phyloP scores from a whole-genome alignment of 2,888 invertebrate genomes.

The Amphipoea oculea region DNA sequence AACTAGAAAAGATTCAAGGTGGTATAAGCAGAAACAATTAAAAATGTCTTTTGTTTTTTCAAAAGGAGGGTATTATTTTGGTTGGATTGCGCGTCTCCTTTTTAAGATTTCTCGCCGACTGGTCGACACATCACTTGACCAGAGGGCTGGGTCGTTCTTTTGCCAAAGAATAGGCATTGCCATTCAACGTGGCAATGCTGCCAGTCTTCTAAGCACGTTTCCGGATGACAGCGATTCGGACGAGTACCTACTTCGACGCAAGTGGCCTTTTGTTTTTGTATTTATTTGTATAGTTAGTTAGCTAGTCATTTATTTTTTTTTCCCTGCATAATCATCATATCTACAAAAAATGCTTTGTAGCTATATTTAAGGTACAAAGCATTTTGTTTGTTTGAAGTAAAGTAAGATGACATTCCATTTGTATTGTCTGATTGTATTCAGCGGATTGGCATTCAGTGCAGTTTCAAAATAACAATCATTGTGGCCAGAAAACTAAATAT shows the following conservation, averaged over 20 bases:
- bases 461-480: conserved; percentile 32
- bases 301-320: neutral
- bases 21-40: neutral
- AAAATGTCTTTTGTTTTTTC: neutral
- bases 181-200: no score
- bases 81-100: neutral
- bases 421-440: conserved; percentile 43
- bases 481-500: conserved; percentile 14
- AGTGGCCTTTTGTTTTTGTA: no score
- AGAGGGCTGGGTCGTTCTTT: no score
- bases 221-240: no score
- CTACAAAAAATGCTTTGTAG: no score
- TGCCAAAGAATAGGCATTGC: no score
- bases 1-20: conserved; percentile 20
- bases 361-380: neutral
- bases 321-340: no score
- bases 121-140: no score
- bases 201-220: no score
- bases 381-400: conserved; percentile 39
- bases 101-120: no score
- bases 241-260: no score
- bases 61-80: neutral
- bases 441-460: conserved; percentile 3
- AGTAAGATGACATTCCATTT: conserved; percentile 36
- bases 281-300: no score